A percentile compares a stretch with the other conserved stretches of the same genome.
Conservation (phyloP, 2,888 invertebrate genomes). For the Tholera decimalis region DNA sequence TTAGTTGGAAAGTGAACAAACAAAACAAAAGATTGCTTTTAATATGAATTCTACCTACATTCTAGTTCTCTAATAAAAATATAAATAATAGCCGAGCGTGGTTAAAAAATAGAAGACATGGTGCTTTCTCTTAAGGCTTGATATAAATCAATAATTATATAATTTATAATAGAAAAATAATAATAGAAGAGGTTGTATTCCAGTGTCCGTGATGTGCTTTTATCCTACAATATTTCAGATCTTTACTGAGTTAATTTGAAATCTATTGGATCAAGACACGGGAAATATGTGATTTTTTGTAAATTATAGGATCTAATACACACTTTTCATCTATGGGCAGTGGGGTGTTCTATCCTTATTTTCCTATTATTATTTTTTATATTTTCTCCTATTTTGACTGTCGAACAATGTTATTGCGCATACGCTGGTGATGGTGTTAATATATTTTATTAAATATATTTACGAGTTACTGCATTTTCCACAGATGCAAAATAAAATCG, state of each 20-base stretch:
- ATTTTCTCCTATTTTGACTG: constrained; percentile 45
- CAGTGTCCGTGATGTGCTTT: not conserved
- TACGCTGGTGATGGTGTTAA: constrained; percentile 70
- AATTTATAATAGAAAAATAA: not conserved
- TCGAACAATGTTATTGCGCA: constrained; percentile 55
- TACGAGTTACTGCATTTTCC: constrained; percentile 37
- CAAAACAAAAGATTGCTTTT: too few relatives aligned
- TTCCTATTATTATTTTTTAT: constrained; percentile 10
- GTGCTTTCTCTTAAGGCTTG: not conserved
- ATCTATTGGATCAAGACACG: not conserved
- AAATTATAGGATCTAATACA: not conserved
- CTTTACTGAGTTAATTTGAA: not conserved
- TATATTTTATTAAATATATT: constrained; percentile 36
- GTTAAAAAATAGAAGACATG: not conserved
- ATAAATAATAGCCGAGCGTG: too few relatives aligned
- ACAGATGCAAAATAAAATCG: constrained; percentile 90
- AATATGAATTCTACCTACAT: too few relatives aligned
- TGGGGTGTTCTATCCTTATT: constrained; percentile 15
- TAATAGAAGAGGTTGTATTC: not conserved
- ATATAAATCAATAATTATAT: not conserved
- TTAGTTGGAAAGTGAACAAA: too few relatives aligned
- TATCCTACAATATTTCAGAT: constrained; percentile 1
- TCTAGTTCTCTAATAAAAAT: too few relatives aligned
- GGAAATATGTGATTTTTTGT: not conserved
- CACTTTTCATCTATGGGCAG: constrained; percentile 8